Evolutionary conservation across 2,888 invertebrate genomes (phyloP).

Genomic region (Tetranychus piercei): DNA sequence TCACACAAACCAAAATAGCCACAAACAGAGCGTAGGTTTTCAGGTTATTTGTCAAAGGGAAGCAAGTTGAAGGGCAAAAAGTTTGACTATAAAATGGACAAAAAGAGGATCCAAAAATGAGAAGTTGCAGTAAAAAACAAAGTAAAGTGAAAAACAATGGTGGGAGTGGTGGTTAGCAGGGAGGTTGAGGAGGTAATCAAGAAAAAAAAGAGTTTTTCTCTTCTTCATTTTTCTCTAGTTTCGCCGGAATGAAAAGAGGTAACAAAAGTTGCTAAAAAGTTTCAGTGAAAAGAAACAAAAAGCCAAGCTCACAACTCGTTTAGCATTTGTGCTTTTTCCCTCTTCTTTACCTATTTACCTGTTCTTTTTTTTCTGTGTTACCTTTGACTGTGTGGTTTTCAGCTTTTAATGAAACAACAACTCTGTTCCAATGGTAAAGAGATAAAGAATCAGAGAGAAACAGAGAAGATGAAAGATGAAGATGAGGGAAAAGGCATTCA

Average conservation of each 20-base stretch:
- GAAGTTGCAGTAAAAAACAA: background rate
- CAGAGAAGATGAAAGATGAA: background rate
- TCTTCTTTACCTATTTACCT: background rate
- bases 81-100: background rate
- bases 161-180: background rate
- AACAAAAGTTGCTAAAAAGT: no score
- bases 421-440: background rate
- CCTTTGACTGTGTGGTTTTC: no score
- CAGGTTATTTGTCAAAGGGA: no score
- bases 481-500: background rate
- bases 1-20: no score
- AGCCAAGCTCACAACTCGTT: background rate
- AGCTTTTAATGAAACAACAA: no score
- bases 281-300: no score
- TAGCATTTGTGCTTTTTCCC: background rate
- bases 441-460: background rate
- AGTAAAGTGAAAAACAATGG: background rate
- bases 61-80: background rate
- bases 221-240: background rate
- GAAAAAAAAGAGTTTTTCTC: background rate
- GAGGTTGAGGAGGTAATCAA: background rate
- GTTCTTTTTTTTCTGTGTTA: no score
- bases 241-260: background rate
- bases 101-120: background rate
- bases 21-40: no score